Evolutionary conservation across 2,888 invertebrate genomes (phyloP).

Genomic region (Mamestra brassicae): DNA sequence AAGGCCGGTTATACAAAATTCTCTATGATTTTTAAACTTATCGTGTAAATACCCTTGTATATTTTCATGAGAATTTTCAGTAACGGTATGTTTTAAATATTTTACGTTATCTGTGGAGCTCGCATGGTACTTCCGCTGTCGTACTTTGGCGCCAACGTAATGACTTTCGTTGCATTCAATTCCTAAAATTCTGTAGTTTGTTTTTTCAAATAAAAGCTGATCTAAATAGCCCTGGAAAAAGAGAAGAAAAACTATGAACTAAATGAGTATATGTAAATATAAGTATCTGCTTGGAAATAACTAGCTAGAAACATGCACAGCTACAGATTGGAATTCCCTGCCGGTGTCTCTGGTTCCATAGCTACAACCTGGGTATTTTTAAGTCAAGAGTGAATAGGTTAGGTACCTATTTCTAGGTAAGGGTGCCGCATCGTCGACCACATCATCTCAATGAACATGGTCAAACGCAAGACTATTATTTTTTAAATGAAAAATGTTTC

Average conservation of each 20-base stretch:
- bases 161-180: constrained; percentile 92
- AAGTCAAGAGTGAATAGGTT: too few relatives aligned
- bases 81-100: constrained; percentile 91
- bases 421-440: too few relatives aligned
- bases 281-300: too few relatives aligned
- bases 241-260: neutral
- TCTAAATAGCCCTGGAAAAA: constrained; percentile 93
- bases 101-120: constrained; percentile 89
- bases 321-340: neutral
- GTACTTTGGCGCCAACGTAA: constrained; percentile 90
- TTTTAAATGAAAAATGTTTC: too few relatives aligned
- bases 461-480: too few relatives aligned
- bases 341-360: too few relatives aligned
- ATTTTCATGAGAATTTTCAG: constrained; percentile 83
- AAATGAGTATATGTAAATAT: too few relatives aligned
- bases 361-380: too few relatives aligned
- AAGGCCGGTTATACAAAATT: constrained; percentile 91
- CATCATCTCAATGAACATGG: too few relatives aligned
- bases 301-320: neutral
- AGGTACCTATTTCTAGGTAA: too few relatives aligned
- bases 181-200: constrained; percentile 92
- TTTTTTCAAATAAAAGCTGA: constrained; percentile 91
- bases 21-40: constrained; percentile 76
- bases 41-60: constrained; percentile 83
- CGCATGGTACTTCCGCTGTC: constrained; percentile 90